Base-by-base conservation (phyloP, 2,888 invertebrate genomes). In the Pandemis cinnamomeana region DNA sequence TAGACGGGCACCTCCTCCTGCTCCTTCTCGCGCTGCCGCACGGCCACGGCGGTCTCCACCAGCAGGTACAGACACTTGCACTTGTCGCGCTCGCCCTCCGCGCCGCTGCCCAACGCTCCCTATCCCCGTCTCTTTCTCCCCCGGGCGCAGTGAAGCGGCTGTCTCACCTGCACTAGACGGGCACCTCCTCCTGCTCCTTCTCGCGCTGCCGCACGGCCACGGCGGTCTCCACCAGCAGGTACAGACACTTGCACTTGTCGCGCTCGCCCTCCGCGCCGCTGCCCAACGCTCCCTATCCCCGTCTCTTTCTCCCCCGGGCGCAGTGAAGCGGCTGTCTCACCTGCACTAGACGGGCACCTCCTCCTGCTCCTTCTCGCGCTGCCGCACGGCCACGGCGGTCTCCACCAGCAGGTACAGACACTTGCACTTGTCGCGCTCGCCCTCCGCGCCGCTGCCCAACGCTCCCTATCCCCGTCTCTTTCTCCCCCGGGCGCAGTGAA, bases 211-310 rank as follows among this genome's bases (percentile, higher is more conserved):
- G 96, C 80, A 97, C 97, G 70, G 97, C 97, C 75, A 98, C 96
- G 10, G 98, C 98, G 15, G 98, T 97, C 93, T 98, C 98, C 78
- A 98, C 97, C 78, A 98, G 95, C 87, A 98, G 95, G 92, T 97
- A 97, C 81, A 98, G 95, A 87, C 97, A 97, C 92, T 97, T 96
- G 93, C 97, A 97, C 92, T 97, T 96, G 90, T 97, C 97, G 81
- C 96, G 95, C 82, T 96, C 96, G 73, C 89, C 90, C 75, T 86
- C 87, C 36, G 67, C 67, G 0, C 69, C 64, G 61, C 67, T 71
- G 86, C 83, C 94, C 85, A 95, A n/a, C n/a, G n/a, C n/a, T n/a
- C n/a, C n/a, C n/a, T n/a, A n/a, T 86, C 36, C 62, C 67, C 0
- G 20, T 20, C 20, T 20, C 20, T 20, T 20, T 20, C 7, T 44